Conservation (phyloP, 2,888 invertebrate genomes). For the Eumacrocentrus americanus region DNA sequence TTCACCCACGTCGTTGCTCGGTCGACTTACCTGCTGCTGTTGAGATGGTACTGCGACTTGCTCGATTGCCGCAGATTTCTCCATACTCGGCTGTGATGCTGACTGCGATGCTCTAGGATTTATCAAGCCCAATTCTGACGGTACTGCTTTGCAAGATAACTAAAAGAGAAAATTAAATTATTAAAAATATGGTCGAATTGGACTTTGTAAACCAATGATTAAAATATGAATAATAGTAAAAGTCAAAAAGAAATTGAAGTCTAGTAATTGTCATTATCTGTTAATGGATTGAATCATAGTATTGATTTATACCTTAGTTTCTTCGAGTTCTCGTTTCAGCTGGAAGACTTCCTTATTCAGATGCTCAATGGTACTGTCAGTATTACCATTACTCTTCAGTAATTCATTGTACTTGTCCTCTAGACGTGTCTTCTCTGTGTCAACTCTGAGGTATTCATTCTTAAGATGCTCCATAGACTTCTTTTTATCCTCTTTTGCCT, state of each 20-base stretch:
- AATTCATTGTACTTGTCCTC: slow-evolving; percentile 50
- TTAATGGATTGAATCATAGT: background rate
- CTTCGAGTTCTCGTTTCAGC: slow-evolving; percentile 48
- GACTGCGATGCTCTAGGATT: slow-evolving; percentile 33
- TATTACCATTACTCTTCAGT: slow-evolving; percentile 40
- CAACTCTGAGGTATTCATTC: slow-evolving; percentile 47
- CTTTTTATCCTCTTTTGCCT: slow-evolving; percentile 46
- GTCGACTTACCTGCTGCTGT: slow-evolving; percentile 56
- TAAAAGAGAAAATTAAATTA: slow-evolving; percentile 29
- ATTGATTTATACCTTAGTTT: slow-evolving; percentile 51
- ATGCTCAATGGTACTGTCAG: slow-evolving; percentile 46
- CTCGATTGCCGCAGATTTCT: slow-evolving; percentile 7
- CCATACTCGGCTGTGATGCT: slow-evolving; percentile 23
- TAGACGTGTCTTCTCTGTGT: slow-evolving; percentile 46
- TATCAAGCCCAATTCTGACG: slow-evolving; percentile 30
- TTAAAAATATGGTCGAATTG: background rate
- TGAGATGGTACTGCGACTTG: slow-evolving; percentile 36
- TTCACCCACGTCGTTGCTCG: slow-evolving; percentile 45
- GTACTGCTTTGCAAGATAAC: slow-evolving; percentile 38
- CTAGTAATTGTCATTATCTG: background rate
- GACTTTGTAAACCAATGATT: too few species aligned
- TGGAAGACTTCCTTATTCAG: slow-evolving; percentile 53
- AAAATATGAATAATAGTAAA: background rate
- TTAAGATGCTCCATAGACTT: slow-evolving; percentile 52
- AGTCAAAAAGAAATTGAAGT: background rate